Evolutionary conservation across 2,113 vertebrate species (phyloP), one percentile per base, ranked within the genome.

Genomic region (Dicaeum eximium): DNA sequence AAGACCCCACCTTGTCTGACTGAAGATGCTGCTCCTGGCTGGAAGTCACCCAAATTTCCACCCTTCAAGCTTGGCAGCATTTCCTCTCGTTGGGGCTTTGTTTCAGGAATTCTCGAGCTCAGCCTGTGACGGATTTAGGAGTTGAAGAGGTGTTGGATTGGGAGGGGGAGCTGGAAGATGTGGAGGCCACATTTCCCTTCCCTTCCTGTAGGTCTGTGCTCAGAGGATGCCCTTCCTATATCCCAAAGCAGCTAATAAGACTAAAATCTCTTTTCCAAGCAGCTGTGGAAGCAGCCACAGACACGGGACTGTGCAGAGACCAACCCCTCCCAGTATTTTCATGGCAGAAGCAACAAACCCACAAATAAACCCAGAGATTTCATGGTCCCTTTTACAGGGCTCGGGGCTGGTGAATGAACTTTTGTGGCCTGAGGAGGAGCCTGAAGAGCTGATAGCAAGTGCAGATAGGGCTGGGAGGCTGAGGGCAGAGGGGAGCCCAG

Each of bases 281-380:
- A 47, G 57, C 60, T 44, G 3, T 20, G 25, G 65, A 13, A 25
- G 64, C 47, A 38, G 10, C 9, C 12, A 1, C 2, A 10, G 79
- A 7, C 0, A 0, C 4, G 42, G 78, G 48, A 7, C 38, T 23
- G 75, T 24, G 27, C 54, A 45, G 8, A 19, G 24, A 47, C 2
- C 40, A 10, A 15, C 27, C 72, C 66, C 53, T 67, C 23, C n/a
- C 35, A 7, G 3, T 1, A 1, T 62, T 65, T 27, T 1, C 27
- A 3, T 1, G 15, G 25, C 75, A 66, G 57, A 47, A 58, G 13
- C 77, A 53, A 6, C 48, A 54, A 69, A n/a, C 33, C 73, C 82
- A 23, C 42, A 15, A 3, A 25, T 10, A 13, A 30, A 61, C 0
- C 1, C 10, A 16, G 74, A 12, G 50, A n/a, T 69, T 53, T n/a